These are phyloP conservation scores for Gymnocypris eckloni DNA, from an alignment of 2,797 vertebrate species.

Conservation along the genomic window DNA sequence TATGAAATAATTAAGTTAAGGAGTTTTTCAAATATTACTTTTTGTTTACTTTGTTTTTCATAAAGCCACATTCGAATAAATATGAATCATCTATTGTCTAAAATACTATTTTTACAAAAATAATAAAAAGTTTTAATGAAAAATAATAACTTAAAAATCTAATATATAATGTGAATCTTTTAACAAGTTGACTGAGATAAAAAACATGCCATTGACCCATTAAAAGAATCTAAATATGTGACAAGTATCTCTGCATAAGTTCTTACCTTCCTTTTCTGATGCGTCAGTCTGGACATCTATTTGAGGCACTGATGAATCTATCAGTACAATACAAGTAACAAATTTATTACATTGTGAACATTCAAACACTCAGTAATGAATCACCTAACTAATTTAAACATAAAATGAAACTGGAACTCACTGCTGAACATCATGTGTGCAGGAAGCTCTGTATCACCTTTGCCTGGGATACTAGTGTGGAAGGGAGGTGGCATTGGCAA, in stretches of 20 bases:
- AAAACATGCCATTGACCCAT: neutral
- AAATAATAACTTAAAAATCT: neutral
- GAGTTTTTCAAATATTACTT: too few relatives aligned
- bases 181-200: neutral
- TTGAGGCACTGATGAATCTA: constrained; percentile 70
- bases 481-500: constrained; percentile 39
- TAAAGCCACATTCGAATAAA: neutral
- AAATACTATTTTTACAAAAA: neutral
- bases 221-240: neutral
- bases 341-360: neutral
- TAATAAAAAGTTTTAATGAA: neutral
- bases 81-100: neutral
- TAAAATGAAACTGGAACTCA: constrained; percentile 24
- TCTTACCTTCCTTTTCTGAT: constrained; percentile 72
- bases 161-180: neutral
- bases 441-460: constrained; percentile 37
- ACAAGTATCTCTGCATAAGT: neutral
- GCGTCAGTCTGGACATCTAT: constrained; percentile 70
- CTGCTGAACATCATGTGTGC: constrained; percentile 44
- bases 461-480: constrained; percentile 12
- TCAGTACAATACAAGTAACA: neutral
- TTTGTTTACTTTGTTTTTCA: too few relatives aligned
- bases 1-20: too few relatives aligned
- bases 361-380: neutral
- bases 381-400: neutral